phyloP scores from a whole-genome alignment of 2,113 vertebrate species.

The Sapajus apella region DNA sequence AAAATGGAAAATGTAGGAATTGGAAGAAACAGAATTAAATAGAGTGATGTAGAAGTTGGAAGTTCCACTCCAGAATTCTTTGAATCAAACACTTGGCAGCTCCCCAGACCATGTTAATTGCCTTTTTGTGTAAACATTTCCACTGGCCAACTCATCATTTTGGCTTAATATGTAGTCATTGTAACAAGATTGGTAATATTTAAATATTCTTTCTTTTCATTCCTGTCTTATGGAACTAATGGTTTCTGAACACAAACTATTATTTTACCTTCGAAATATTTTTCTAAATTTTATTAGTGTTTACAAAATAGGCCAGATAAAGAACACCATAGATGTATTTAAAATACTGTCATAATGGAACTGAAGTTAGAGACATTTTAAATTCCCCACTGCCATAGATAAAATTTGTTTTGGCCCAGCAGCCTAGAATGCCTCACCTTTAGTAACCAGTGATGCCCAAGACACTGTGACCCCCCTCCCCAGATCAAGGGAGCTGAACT shows the following conservation, averaged over 20 bases:
- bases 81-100: slow-evolving; percentile 49
- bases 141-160: background rate
- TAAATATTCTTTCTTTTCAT: slow-evolving; percentile 42
- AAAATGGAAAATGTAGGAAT: slow-evolving; percentile 35
- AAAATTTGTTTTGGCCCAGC: background rate
- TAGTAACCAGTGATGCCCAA: too few species aligned
- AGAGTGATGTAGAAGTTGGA: background rate
- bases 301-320: slow-evolving; percentile 32
- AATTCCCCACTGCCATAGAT: background rate
- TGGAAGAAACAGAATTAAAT: background rate
- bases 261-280: slow-evolving; percentile 59
- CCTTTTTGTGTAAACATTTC: slow-evolving; percentile 55
- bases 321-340: background rate
- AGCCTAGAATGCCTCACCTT: background rate
- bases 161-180: slow-evolving; percentile 41
- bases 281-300: slow-evolving; percentile 24
- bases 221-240: slow-evolving; percentile 22
- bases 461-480: background rate
- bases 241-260: slow-evolving; percentile 43
- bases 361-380: background rate
- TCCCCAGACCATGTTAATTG: slow-evolving; percentile 29
- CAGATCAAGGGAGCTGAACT: background rate
- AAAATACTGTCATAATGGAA: background rate
- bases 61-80: slow-evolving; percentile 10
- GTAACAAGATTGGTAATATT: slow-evolving; percentile 39